A percentile compares a stretch with the other conserved stretches of the same genome.
Conservation (phyloP, 2,888 invertebrate genomes). For the Graphium colonna region DNA sequence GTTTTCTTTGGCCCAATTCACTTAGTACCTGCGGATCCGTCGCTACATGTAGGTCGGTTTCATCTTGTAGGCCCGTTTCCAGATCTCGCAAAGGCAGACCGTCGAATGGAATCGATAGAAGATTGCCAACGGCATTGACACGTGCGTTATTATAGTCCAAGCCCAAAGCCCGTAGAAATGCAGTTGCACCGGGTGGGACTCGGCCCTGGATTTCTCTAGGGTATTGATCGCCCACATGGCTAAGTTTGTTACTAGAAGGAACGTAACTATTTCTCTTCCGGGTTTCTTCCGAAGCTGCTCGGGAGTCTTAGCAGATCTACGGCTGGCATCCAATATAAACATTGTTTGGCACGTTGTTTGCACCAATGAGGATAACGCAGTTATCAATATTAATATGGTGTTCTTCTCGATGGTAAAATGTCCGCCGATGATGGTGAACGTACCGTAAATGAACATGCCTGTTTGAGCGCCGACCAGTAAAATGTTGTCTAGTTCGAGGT, state of each 20-base stretch:
- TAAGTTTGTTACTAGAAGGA: slow-evolving; percentile 92
- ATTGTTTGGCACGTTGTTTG: slow-evolving; percentile 95
- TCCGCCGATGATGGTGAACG: slow-evolving; percentile 95
- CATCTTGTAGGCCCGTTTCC: slow-evolving; percentile 97
- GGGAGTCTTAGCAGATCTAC: slow-evolving; percentile 89
- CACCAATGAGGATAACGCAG: slow-evolving; percentile 90
- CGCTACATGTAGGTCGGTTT: slow-evolving; percentile 92
- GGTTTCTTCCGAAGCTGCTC: slow-evolving; percentile 93
- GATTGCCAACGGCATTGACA: slow-evolving; percentile 95
- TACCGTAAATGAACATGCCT: slow-evolving; percentile 95
- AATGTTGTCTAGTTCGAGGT: slow-evolving; percentile 93
- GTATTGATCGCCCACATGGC: slow-evolving; percentile 98
- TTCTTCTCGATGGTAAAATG: slow-evolving; percentile 91
- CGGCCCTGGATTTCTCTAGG: slow-evolving; percentile 93
- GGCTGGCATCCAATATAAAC: slow-evolving; percentile 94
- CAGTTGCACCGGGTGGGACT: slow-evolving; percentile 94
- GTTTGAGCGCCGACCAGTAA: slow-evolving; percentile 95
- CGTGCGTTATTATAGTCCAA: slow-evolving; percentile 97
- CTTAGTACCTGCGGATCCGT: slow-evolving; percentile 55
- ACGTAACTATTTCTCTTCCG: slow-evolving; percentile 95
- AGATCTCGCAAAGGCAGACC: slow-evolving; percentile 96
- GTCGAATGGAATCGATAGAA: slow-evolving; percentile 97
- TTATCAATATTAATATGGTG: slow-evolving; percentile 89
- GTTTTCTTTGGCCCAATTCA: slow-evolving; percentile 32
- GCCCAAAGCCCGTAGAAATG: slow-evolving; percentile 96